Percentiles rank a stretch among this genome's conserved stretches.
These are phyloP conservation scores for Leucophenga maculata DNA, from an alignment of 2,888 invertebrate species.

Conservation along the genomic window DNA sequence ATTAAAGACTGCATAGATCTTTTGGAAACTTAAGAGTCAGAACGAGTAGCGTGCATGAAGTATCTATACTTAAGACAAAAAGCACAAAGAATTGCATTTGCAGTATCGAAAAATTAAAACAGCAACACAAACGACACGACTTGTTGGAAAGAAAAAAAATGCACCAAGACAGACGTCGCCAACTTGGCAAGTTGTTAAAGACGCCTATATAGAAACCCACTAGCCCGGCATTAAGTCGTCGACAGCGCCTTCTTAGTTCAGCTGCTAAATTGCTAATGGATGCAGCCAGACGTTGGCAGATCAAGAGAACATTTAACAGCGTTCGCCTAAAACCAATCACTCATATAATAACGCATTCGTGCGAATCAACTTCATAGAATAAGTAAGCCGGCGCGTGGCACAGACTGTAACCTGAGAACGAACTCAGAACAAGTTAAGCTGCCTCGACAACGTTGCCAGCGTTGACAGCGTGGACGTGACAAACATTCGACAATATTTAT, in stretches of 20 bases:
- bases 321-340: constrained; percentile 13
- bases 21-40: not conserved
- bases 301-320: too few species aligned
- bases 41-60: not conserved
- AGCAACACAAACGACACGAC: not conserved
- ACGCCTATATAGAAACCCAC: constrained; percentile 20
- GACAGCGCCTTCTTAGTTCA: constrained; percentile 1
- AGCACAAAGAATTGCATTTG: not conserved
- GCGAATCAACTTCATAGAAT: not conserved
- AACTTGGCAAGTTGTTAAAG: constrained; percentile 21
- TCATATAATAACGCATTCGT: constrained; percentile 1
- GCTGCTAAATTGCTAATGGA: constrained; percentile 8
- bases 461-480: constrained; percentile 16
- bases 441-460: not conserved
- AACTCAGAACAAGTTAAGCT: constrained; percentile 17
- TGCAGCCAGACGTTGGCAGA: not conserved
- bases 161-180: constrained; percentile 14
- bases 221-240: not conserved
- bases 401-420: constrained; percentile 14
- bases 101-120: not conserved
- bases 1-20: not conserved
- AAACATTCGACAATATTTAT: constrained; percentile 22
- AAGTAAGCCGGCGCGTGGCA: constrained; percentile 17
- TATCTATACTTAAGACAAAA: not conserved
- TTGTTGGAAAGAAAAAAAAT: not conserved